Base-by-base conservation (phyloP, 2,797 vertebrate genomes). In the Muscicapa striata region DNA sequence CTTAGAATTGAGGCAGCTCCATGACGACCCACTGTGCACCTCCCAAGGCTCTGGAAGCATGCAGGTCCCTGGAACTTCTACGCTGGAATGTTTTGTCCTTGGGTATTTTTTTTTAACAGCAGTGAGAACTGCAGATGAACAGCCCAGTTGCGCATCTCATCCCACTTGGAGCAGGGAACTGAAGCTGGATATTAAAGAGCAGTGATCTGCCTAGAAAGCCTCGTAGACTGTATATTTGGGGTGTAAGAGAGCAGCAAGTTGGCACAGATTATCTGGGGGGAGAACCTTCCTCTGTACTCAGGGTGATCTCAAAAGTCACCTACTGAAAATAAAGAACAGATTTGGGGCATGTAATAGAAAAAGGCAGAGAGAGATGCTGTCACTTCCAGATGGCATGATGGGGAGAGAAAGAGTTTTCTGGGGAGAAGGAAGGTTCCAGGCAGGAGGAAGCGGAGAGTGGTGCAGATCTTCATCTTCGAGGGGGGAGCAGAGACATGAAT, bases 81-180 rank as follows among this genome's bases (percentile, higher is more conserved):
- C 0, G 0, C 19, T n/a, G 36, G 55, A 68, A 73, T 1, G 2
- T 30, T 78, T 61, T 19, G 19, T n/a, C 41, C 4, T 2, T 41
- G 32, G 10, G 27, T 29, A 30, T 6, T 8, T 34, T 26, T 68
- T 64, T n/a, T 73, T 48, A 68, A 30, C 20, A 76, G 15, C 36
- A 20, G 21, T 43, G 34, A 43, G 43, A 72, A 20, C 12, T 5
- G 2, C 68, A 76, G 43, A 38, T 23, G 38, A 64, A 38, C 29
- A 58, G 51, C 41, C 38, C 18, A 12, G 59, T 41, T 45, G 36
- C 61, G 32, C 32, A 30, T 34, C 36, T 63, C 2, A 4, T 45
- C 34, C 59, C 15, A 5, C 32, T 57, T 29, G 23, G 38, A 66
- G 38, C 43, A 8, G n/a, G 30, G 41, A 61, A 30, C 20, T 45